These are phyloP conservation scores for Anolis sagrei DNA, from an alignment of 2,113 vertebrate genomes.

Conservation along the genomic window DNA sequence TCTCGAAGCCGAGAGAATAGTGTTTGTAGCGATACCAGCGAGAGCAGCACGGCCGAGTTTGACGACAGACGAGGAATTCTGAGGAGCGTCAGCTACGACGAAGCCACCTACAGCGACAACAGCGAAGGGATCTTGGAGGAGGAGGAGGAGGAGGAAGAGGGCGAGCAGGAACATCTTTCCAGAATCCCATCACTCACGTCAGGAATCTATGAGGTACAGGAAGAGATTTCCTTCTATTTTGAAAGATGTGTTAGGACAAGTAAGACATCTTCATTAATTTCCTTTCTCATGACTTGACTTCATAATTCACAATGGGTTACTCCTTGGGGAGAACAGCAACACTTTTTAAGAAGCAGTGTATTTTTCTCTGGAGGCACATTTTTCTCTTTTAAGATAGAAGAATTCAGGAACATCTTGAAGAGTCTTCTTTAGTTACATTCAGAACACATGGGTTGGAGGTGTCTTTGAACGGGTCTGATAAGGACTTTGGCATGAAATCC, in stretches of 20 bases:
- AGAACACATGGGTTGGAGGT: too few species aligned
- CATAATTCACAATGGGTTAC: background rate
- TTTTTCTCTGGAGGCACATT: background rate
- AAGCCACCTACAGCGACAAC: conserved; percentile 81
- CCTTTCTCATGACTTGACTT: conserved; percentile 37
- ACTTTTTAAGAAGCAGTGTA: background rate
- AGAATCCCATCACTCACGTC: conserved; percentile 65
- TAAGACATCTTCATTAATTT: conserved; percentile 41
- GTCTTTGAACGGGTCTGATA: background rate
- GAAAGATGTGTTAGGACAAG: conserved; percentile 38
- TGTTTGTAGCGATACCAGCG: conserved; percentile 93
- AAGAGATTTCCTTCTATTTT: conserved; percentile 35
- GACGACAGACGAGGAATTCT: conserved; percentile 85
- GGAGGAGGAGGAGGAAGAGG: conserved; percentile 85
- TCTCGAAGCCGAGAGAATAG: conserved; percentile 98
- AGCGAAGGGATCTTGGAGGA: conserved; percentile 84
- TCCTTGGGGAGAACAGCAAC: background rate
- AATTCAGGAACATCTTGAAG: background rate
- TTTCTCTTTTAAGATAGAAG: background rate
- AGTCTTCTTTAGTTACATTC: too few species aligned
- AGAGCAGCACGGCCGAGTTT: conserved; percentile 83
- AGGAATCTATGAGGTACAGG: conserved; percentile 74
- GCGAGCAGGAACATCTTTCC: conserved; percentile 72
- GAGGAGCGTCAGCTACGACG: conserved; percentile 81
- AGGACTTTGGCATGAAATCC: background rate